These are phyloP conservation scores for Ia io DNA, from an alignment of 2,113 vertebrate species.

Conservation along the genomic window DNA sequence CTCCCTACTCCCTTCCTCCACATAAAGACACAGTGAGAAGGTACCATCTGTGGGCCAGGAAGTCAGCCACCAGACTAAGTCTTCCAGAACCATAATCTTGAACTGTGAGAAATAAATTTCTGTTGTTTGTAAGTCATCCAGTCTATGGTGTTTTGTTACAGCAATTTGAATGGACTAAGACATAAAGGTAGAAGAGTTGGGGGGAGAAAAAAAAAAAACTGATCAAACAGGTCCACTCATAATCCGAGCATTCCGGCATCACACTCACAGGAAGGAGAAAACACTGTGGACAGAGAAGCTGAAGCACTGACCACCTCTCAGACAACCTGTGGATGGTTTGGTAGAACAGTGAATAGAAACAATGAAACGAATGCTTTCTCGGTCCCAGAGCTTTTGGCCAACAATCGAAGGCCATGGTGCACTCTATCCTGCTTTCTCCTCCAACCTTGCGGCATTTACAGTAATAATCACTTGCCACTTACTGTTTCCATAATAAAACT, in stretches of 20 bases:
- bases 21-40: not conserved
- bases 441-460: not conserved
- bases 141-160: not conserved
- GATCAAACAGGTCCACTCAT: not conserved
- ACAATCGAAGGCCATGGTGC: not conserved
- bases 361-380: not conserved
- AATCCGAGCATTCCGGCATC: not conserved
- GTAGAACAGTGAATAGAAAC: not conserved
- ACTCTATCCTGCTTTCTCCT: not conserved
- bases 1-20: too few relatives aligned
- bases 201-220: not conserved
- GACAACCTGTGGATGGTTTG: not conserved
- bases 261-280: not conserved
- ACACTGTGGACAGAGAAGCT: not conserved
- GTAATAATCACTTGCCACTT: not conserved
- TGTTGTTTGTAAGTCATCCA: not conserved
- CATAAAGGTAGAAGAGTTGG: not conserved
- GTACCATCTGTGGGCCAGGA: not conserved
- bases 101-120: not conserved
- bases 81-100: not conserved
- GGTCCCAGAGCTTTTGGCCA: not conserved
- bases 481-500: not conserved
- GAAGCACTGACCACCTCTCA: not conserved
- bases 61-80: not conserved
- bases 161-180: not conserved